Conservation (phyloP, 2,888 invertebrate species). For the Notodonta dromedarius region DNA sequence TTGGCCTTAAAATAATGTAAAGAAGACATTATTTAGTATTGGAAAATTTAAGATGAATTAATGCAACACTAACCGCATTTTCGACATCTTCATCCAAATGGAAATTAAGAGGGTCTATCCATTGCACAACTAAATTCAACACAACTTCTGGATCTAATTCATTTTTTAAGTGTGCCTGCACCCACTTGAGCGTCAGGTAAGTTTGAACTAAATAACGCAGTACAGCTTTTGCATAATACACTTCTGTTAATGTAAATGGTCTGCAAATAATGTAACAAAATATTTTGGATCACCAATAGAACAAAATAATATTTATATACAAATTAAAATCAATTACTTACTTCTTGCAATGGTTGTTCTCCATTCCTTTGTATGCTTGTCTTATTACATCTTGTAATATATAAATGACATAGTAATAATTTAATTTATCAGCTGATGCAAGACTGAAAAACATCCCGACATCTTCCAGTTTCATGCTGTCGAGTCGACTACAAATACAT, state of each 20-base stretch:
- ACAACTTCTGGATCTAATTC: constrained; percentile 55
- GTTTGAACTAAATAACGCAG: constrained; percentile 59
- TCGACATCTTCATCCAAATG: constrained; percentile 52
- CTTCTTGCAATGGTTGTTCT: constrained; percentile 38
- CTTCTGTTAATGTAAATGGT: constrained; percentile 60
- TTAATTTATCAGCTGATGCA: constrained; percentile 45
- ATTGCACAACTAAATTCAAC: constrained; percentile 64
- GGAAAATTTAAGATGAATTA: too few relatives aligned
- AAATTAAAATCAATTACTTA: constrained; percentile 32
- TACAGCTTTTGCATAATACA: constrained; percentile 59
- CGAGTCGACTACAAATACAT: constrained; percentile 31
- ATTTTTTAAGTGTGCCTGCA: constrained; percentile 37
- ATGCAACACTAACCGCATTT: constrained; percentile 44
- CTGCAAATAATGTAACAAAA: constrained; percentile 39
- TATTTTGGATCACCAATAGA: not conserved
- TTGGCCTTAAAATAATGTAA: too few relatives aligned
- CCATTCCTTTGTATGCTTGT: constrained; percentile 29
- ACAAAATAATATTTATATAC: not conserved
- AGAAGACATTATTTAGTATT: too few relatives aligned
- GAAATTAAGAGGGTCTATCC: constrained; percentile 57
- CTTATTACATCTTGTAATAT: constrained; percentile 57
- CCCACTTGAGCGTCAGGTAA: constrained; percentile 60
- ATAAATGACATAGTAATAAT: constrained; percentile 56
- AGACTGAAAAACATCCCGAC: constrained; percentile 47
- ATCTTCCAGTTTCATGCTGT: constrained; percentile 49